Evolutionary conservation across 2,797 vertebrate species (phyloP), one percentile per base, ranked within the genome.

Genomic region (Lepus oiostolus): DNA sequence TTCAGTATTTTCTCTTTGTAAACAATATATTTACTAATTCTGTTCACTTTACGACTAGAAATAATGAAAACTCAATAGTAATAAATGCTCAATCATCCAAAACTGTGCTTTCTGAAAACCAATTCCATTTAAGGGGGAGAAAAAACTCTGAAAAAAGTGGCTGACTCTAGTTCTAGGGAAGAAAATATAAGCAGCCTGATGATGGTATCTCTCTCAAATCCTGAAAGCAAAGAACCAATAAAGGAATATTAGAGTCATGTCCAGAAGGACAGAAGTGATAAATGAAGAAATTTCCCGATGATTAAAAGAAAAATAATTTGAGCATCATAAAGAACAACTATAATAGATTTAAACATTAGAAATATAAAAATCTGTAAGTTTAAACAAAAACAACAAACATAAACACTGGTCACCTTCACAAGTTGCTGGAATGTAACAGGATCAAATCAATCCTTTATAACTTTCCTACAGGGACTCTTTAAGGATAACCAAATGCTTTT

Each of bases 11-110:
- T 26, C 28, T 70, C 75, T 87, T 71, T 62, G n/a, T 19, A 74
- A 88, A 88, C 80, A 90, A 63, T 14, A 3, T 62, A 16, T 92
- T 90, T 90, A 76, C 28, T 82, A 84, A 7, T 77, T 93, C 30
- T 93, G 42, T 67, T 52, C 63, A 83, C 35, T 72, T 47, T 75
- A 84, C 24, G 52, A n/a, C 62, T 54, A 82, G 32, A 77, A 88
- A 88, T 17, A 58, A 93, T 67, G 38, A 84, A 72, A 87, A 86
- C 3, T 17, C 21, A 38, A 32, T 65, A 82, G 52, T 42, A 68
- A 92, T n/a, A 12, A 91, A 67, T 47, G 22, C 32, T 60, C 35
- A 62, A 75, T 71, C 21, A 83, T 21, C 58, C 50, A 85, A 85
- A 91, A 92, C 1, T 80, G 47, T 50, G 28, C 5, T 92, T 14